A percentile compares a stretch with the other conserved stretches of the same genome.
These are phyloP conservation scores for Yponomeuta plumbellus DNA, from an alignment of 2,888 invertebrate genomes.

Conservation along the genomic window DNA sequence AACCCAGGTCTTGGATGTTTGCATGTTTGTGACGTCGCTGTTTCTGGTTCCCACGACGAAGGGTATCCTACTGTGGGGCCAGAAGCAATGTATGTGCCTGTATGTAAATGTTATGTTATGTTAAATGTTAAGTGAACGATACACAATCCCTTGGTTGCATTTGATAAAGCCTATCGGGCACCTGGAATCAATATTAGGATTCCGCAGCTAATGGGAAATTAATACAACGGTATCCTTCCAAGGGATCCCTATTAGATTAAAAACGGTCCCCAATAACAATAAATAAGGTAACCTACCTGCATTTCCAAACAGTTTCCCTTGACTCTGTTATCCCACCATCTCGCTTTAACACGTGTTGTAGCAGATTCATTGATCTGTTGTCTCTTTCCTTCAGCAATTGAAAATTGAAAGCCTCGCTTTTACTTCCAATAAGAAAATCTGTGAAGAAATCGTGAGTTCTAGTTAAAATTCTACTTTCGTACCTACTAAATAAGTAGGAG, in stretches of 20 bases:
- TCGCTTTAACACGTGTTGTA: background rate
- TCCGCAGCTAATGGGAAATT: background rate
- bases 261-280: background rate
- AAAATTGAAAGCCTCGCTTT: background rate
- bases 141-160: no score
- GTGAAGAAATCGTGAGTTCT: no score
- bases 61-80: no score
- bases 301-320: background rate
- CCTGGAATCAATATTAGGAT: background rate
- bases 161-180: background rate
- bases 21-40: no score
- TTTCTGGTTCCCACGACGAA: no score
- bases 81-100: no score
- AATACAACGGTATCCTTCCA: background rate
- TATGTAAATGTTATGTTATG: no score
- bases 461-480: no score
- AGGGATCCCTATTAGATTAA: slow-evolving; percentile 1
- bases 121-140: no score
- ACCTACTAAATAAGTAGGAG: no score
- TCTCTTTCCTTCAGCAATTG: background rate
- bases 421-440: background rate
- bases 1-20: no score
- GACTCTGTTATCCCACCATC: background rate
- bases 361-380: background rate
- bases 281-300: background rate